Percentiles rank a stretch among this genome's conserved stretches.
These are phyloP conservation scores for Sylvia borin DNA, from an alignment of 2,797 vertebrate species.

Conservation along the genomic window DNA sequence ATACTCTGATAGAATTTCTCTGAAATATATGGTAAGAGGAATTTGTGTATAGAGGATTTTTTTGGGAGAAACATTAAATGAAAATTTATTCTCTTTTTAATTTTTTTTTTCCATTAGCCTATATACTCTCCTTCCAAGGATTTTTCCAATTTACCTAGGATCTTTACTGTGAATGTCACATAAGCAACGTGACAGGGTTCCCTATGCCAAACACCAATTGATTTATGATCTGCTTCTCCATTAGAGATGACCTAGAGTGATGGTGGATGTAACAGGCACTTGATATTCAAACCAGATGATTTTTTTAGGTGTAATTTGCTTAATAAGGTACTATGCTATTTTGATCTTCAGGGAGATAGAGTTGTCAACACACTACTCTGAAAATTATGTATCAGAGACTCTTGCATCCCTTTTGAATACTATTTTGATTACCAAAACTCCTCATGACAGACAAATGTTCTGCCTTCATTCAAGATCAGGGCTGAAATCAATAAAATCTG, in stretches of 20 bases:
- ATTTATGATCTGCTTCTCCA: slow-evolving; percentile 26
- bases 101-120: not conserved
- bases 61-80: not conserved
- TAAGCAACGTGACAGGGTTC: not conserved
- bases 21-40: not conserved
- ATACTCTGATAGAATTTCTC: not conserved
- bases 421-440: not conserved
- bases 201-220: not conserved
- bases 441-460: not conserved
- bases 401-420: not conserved
- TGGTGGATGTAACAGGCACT: not conserved
- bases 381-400: not conserved
- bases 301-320: slow-evolving; percentile 28
- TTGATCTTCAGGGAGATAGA: not conserved
- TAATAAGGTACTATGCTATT: not conserved
- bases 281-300: not conserved
- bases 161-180: not conserved
- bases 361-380: not conserved
- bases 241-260: slow-evolving; percentile 2
- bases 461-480: not conserved
- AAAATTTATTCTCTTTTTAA: not conserved
- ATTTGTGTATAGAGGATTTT: not conserved
- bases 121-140: not conserved
- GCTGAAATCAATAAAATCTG: not conserved
- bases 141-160: not conserved